Evolutionary conservation across 2,113 vertebrate species (phyloP).

Genomic region (Polyodon spathula): DNA sequence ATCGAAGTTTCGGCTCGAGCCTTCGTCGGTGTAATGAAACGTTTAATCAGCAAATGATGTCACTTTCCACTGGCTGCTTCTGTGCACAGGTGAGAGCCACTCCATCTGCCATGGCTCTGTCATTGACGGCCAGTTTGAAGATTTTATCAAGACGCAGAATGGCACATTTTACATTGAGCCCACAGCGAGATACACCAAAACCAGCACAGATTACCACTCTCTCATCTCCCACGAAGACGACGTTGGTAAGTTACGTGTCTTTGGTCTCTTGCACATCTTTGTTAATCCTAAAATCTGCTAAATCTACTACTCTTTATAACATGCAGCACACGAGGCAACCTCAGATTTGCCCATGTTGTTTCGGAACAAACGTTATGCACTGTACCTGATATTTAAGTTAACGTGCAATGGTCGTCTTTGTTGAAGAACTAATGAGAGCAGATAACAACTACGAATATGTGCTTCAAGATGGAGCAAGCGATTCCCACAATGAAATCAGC

Average conservation of each 20-base stretch:
- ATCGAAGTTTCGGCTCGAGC: neutral
- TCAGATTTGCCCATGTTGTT: too few species aligned
- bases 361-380: too few species aligned
- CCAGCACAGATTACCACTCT: conserved; percentile 41
- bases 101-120: conserved; percentile 65
- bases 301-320: too few species aligned
- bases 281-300: neutral
- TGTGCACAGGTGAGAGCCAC: conserved; percentile 44
- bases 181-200: conserved; percentile 26
- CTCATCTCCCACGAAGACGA: conserved; percentile 68
- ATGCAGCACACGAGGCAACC: neutral
- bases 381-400: too few species aligned
- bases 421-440: too few species aligned
- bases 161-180: conserved; percentile 63
- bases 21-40: neutral
- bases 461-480: too few species aligned
- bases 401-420: too few species aligned
- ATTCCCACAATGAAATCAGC: too few species aligned
- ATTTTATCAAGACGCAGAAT: conserved; percentile 52
- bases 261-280: neutral
- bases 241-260: conserved; percentile 47
- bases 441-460: too few species aligned
- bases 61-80: neutral
- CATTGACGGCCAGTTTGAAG: conserved; percentile 62
- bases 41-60: neutral